A percentile compares a stretch with the other conserved stretches of the same genome.
These are phyloP conservation scores for Gisinianus flammeolus DNA, from an alignment of 2,888 invertebrate genomes.

Conservation along the genomic window DNA sequence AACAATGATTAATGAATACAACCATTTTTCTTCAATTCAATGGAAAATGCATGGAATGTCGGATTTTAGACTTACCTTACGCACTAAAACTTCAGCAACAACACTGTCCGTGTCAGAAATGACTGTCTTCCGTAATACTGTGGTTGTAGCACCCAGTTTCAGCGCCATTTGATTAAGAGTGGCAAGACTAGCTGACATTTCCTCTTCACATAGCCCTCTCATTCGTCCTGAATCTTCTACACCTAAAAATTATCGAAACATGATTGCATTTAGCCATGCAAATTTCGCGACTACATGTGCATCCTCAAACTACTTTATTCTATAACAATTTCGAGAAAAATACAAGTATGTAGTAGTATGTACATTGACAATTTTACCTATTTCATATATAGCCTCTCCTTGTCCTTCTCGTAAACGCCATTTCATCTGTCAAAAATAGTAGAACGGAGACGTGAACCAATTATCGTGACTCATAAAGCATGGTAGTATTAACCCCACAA, in stretches of 20 bases:
- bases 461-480: too few species aligned
- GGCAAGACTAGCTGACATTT: conserved; percentile 84
- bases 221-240: conserved; percentile 88
- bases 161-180: conserved; percentile 89
- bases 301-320: too few species aligned
- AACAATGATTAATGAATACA: neutral
- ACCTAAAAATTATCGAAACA: conserved; percentile 63
- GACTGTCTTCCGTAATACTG: conserved; percentile 73
- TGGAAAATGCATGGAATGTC: neutral
- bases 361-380: too few species aligned
- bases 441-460: too few species aligned
- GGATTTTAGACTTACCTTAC: conserved; percentile 69
- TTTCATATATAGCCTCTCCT: conserved; percentile 96
- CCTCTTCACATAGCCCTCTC: conserved; percentile 80
- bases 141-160: conserved; percentile 81
- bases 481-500: too few species aligned
- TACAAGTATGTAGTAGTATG: too few species aligned
- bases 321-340: too few species aligned
- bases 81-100: conserved; percentile 81
- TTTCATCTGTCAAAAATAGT: conserved; percentile 78
- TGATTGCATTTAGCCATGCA: too few species aligned
- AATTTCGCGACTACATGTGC: too few species aligned
- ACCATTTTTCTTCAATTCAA: neutral
- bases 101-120: conserved; percentile 61
- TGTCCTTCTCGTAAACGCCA: conserved; percentile 96